Percentiles rank a stretch among this genome's conserved stretches.
Evolutionary conservation across 2,113 vertebrate species (phyloP).

Genomic region (Deroptyus accipitrinus): DNA sequence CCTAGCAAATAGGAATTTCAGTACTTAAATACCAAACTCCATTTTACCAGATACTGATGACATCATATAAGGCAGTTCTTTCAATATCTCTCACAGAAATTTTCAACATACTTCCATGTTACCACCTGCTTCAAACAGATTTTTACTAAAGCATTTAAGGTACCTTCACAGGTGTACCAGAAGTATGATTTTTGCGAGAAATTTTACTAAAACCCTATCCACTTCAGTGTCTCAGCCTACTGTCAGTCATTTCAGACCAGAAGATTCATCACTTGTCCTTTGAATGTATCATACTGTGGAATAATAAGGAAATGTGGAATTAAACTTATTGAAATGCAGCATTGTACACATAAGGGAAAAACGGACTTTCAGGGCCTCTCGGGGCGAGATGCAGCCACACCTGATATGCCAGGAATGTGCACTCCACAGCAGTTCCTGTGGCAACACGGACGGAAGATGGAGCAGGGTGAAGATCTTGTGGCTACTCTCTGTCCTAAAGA

Average conservation of each 20-base stretch:
- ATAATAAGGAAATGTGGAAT: too few species aligned
- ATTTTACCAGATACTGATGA: slow-evolving; percentile 15
- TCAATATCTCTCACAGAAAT: neutral
- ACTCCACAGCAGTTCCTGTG: too few species aligned
- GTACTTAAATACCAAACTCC: neutral
- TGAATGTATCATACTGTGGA: neutral
- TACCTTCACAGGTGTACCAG: neutral
- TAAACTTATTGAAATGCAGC: too few species aligned
- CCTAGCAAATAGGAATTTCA: neutral
- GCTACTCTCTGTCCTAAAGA: too few species aligned
- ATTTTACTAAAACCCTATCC: neutral
- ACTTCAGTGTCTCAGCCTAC: neutral
- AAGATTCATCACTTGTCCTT: neutral
- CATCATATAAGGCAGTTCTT: neutral
- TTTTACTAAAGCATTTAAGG: neutral
- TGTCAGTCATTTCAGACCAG: neutral
- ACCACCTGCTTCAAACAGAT: neutral
- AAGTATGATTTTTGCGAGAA: neutral
- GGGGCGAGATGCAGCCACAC: too few species aligned
- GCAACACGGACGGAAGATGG: too few species aligned
- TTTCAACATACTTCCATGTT: neutral
- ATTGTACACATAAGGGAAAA: too few species aligned
- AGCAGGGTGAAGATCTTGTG: too few species aligned
- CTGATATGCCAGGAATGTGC: too few species aligned
- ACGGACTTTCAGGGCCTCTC: too few species aligned